phyloP scores from a whole-genome alignment of 2,113 vertebrate genomes.

The Podarcis muralis region DNA sequence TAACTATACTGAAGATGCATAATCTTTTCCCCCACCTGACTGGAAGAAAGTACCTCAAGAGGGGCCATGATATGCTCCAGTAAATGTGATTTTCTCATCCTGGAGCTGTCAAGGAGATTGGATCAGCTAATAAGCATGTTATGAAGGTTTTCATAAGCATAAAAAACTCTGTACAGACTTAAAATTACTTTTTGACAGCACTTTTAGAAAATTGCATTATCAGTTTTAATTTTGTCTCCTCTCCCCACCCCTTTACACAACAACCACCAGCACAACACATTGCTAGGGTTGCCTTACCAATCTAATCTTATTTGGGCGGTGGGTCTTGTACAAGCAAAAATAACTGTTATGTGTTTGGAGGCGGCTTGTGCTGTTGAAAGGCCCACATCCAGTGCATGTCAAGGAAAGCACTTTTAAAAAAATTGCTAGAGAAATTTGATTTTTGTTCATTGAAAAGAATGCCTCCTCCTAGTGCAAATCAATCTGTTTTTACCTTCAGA shows the following conservation, averaged over 20 bases:
- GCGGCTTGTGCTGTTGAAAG: neutral
- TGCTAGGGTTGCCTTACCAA: neutral
- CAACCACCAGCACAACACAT: no score
- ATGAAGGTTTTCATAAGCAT: neutral
- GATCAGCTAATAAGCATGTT: neutral
- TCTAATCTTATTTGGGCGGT: neutral
- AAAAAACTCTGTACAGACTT: neutral
- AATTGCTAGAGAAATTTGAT: neutral
- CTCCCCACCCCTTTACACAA: no score
- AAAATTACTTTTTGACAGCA: no score
- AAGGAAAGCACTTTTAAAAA: neutral
- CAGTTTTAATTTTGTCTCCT: neutral
- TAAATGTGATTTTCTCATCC: neutral
- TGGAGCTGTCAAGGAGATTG: neutral
- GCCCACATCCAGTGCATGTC: neutral
- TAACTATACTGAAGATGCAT: no score
- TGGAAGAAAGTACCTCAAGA: neutral
- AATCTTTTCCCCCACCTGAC: neutral
- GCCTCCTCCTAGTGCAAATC: neutral
- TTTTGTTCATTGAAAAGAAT: neutral
- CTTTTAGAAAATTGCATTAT: no score
- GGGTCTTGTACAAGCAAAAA: neutral
- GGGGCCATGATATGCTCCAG: neutral
- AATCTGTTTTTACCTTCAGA: conserved; percentile 70
- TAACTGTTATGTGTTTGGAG: neutral